phyloP scores from a whole-genome alignment of 2,797 vertebrate genomes.

The Pseudochirops corinnae region DNA sequence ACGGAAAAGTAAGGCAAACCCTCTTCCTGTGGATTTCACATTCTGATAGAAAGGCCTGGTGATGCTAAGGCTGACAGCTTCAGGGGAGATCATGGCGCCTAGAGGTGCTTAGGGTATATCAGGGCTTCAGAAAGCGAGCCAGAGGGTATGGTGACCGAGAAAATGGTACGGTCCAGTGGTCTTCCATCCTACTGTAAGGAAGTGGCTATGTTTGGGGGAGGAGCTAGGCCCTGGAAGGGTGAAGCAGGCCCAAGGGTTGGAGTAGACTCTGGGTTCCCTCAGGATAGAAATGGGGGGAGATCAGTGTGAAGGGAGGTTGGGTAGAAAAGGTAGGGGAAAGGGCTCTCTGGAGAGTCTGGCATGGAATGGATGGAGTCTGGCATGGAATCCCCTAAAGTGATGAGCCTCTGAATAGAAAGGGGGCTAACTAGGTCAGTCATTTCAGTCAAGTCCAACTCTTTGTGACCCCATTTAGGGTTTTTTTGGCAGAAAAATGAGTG shows the following conservation, averaged over 20 bases:
- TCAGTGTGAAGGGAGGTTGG: background rate
- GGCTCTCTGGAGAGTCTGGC: background rate
- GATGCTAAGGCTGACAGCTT: background rate
- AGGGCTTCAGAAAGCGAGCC: background rate
- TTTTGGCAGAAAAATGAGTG: background rate
- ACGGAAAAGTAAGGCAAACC: background rate
- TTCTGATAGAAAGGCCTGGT: background rate
- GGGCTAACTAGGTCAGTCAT: background rate
- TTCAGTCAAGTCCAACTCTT: background rate
- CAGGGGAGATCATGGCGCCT: background rate
- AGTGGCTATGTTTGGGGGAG: background rate
- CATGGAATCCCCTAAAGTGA: background rate
- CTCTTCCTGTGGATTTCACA: background rate
- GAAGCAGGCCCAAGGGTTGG: background rate
- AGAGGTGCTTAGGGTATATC: background rate
- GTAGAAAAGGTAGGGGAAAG: background rate
- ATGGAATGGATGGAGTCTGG: background rate
- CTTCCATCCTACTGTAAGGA: background rate
- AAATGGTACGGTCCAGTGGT: background rate
- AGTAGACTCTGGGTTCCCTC: background rate
- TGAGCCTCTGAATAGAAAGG: background rate
- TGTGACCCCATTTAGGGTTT: background rate
- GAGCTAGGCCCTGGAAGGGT: background rate
- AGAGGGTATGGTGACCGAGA: background rate
- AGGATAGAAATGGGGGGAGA: background rate